Evolutionary conservation across 2,888 invertebrate species (phyloP).

Genomic region (Pecten maximus): DNA sequence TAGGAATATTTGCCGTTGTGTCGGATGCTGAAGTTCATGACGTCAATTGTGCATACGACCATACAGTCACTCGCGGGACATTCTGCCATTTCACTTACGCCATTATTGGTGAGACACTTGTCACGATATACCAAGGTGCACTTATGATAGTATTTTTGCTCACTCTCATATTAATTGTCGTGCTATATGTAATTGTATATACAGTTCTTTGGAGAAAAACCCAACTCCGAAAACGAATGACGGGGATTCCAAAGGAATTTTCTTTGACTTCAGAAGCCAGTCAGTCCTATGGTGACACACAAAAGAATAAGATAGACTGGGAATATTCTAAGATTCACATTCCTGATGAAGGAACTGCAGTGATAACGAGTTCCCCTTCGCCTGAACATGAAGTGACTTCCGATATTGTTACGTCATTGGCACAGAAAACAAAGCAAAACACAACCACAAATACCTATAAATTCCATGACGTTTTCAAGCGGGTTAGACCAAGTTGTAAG

Average conservation of each 20-base stretch:
- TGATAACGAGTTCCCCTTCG: background rate
- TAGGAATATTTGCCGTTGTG: slow-evolving; percentile 70
- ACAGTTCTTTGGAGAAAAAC: slow-evolving; percentile 68
- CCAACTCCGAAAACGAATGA: slow-evolving; percentile 43
- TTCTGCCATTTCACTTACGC: slow-evolving; percentile 73
- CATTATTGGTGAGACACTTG: slow-evolving; percentile 59
- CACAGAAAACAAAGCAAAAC: background rate
- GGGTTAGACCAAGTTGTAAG: background rate
- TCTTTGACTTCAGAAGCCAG: background rate
- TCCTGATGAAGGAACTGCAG: background rate
- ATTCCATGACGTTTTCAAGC: background rate
- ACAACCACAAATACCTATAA: background rate
- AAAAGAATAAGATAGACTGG: background rate
- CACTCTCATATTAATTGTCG: slow-evolving; percentile 61
- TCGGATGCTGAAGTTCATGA: slow-evolving; percentile 59
- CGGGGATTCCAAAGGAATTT: background rate
- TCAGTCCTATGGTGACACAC: background rate
- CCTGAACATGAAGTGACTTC: background rate
- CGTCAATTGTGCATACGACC: slow-evolving; percentile 63
- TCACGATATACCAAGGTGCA: slow-evolving; percentile 62
- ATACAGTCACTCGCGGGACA: slow-evolving; percentile 52
- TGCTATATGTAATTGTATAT: slow-evolving; percentile 71
- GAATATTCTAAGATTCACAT: slow-evolving; percentile 23
- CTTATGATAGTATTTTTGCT: slow-evolving; percentile 64
- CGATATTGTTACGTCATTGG: background rate